Evolutionary conservation across 2,888 invertebrate genomes (phyloP).

Genomic region (Hydrotaea diabolus): DNA sequence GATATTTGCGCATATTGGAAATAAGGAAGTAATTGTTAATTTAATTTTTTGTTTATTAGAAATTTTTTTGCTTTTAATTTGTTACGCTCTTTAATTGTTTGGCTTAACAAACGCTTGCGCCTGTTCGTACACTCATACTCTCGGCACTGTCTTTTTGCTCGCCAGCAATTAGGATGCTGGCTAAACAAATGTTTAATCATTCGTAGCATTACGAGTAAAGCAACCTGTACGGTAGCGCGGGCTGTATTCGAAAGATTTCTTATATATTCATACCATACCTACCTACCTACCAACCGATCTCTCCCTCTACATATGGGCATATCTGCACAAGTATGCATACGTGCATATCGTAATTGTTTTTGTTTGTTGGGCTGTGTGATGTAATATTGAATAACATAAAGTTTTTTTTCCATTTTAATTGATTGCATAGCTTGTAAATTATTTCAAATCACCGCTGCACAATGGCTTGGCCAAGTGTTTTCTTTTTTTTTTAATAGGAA

Average conservation of each 20-base stretch:
- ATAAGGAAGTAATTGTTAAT: constrained; percentile 53
- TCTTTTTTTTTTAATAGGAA: not conserved
- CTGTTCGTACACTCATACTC: not conserved
- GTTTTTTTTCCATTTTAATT: not conserved
- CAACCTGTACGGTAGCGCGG: not conserved
- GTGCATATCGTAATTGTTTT: not conserved
- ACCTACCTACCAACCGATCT: too few species aligned
- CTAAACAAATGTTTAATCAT: constrained; percentile 18
- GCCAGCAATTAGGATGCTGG: constrained; percentile 24
- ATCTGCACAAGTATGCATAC: not conserved
- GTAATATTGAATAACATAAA: not conserved
- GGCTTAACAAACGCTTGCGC: not conserved
- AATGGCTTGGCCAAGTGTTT: not conserved
- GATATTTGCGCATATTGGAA: constrained; percentile 13
- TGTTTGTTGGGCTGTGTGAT: not conserved
- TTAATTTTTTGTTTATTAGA: constrained; percentile 45
- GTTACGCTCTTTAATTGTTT: constrained; percentile 58
- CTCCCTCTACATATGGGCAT: not conserved
- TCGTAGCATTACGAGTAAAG: not conserved
- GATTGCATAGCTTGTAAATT: not conserved
- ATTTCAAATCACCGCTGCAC: not conserved
- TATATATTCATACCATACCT: not conserved
- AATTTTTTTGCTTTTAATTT: constrained; percentile 53
- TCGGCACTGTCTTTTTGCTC: too few species aligned
- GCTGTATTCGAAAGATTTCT: not conserved